phyloP scores from a whole-genome alignment of 2,888 invertebrate genomes.

The Heliothis peltigera region DNA sequence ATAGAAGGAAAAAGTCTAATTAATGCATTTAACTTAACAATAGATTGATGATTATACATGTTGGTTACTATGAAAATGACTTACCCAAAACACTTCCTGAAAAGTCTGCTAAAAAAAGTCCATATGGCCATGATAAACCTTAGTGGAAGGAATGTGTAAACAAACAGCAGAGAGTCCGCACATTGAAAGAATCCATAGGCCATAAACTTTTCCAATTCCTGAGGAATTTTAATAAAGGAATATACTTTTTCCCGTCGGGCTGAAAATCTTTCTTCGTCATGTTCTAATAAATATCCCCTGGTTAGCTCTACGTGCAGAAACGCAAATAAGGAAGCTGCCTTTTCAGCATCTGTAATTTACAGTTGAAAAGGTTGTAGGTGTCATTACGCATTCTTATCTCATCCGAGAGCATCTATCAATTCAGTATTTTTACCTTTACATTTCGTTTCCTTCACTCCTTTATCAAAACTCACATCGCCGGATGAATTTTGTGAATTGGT shows the following conservation, averaged over 20 bases:
- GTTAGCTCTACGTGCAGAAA: slow-evolving; percentile 97
- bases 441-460: slow-evolving; percentile 76
- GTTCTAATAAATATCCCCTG: slow-evolving; percentile 97
- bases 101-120: slow-evolving; percentile 93
- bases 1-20: slow-evolving; percentile 34
- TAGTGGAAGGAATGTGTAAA: slow-evolving; percentile 98
- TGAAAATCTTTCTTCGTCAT: slow-evolving; percentile 98
- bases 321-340: slow-evolving; percentile 88
- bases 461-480: slow-evolving; percentile 77
- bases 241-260: slow-evolving; percentile 98
- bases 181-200: slow-evolving; percentile 98
- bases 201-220: slow-evolving; percentile 97
- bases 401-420: not conserved
- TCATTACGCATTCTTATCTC: not conserved
- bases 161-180: slow-evolving; percentile 98
- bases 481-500: slow-evolving; percentile 78
- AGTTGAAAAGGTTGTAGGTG: slow-evolving; percentile 14
- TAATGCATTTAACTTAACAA: not conserved
- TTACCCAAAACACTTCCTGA: slow-evolving; percentile 93
- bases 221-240: slow-evolving; percentile 98
- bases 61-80: slow-evolving; percentile 52
- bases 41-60: not conserved
- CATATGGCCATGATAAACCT: slow-evolving; percentile 96
- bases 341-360: slow-evolving; percentile 79
- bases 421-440: slow-evolving; percentile 74